Base-by-base conservation (phyloP, 2,888 invertebrate genomes). In the Yponomeuta cagnagella region DNA sequence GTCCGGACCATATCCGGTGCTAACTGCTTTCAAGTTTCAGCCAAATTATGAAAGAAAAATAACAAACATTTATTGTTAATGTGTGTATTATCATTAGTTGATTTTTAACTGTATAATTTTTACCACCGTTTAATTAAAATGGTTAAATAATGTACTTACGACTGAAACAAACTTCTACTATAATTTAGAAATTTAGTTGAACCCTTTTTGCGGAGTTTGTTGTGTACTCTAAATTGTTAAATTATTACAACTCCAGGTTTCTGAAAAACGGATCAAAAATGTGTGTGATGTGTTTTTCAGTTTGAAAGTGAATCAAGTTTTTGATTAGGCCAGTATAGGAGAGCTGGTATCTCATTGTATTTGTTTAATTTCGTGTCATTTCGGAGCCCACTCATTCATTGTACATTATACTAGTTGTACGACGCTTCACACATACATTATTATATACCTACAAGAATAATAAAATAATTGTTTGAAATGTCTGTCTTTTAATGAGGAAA, bases 391-490 rank as follows among this genome's bases (percentile, higher is more conserved):
- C 80, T 82, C 85, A 80, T 79, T 82, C 85, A 80, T 79, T 83
- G 82, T 87, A 86, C 83, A 80, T 84, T 89, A 89, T 87, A 82
- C 82, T 87, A 87, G 84, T 76, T 85, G 85, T 88, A 86, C 82
- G 84, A 85, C 78, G 89, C 90, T 90, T 89, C 88, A 88, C 85
- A 52, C 65, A 65, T 84, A 84, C 84, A 87, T 86, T 85, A 87
- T 83, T 84, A 87, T 87, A 87, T 86, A 64, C 70, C 70, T 70
- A 90, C 88, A 87, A 87, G 80, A 88, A 86, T 87, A 87, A 89
- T 87, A 87, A 89, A 87, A 87, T 88, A 89, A 89, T 90, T 90
- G 90, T 90, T 90, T 90, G 87, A 82, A 89, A 80, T 72, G 72
- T 75, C 52, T 70, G 76, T 73, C 77, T 85, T 84, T 88, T 76